Conservation (phyloP, 2,888 invertebrate species). For the Drosophila heteroneura region DNA sequence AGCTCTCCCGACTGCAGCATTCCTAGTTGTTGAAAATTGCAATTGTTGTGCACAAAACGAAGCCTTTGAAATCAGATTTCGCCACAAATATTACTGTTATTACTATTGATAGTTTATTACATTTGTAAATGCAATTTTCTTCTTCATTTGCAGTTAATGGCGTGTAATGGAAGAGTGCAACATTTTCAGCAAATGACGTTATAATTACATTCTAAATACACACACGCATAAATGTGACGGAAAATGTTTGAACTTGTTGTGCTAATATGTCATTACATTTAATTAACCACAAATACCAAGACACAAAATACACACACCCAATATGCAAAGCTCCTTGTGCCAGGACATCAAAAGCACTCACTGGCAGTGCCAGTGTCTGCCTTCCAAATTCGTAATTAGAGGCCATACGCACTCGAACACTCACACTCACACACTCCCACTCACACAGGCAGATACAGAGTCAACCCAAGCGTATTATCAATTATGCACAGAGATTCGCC, state of each 20-base stretch:
- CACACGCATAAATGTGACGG: background rate
- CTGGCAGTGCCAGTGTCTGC: constrained; percentile 4
- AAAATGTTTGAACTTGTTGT: constrained; percentile 57
- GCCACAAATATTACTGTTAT: background rate
- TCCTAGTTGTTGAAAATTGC: background rate
- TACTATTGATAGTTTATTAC: constrained; percentile 1
- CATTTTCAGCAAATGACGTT: constrained; percentile 28
- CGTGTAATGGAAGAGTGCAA: constrained; percentile 11
- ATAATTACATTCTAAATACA: constrained; percentile 21
- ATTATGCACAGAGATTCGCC: constrained; percentile 62
- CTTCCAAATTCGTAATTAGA: constrained; percentile 59
- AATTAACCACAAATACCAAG: constrained; percentile 73
- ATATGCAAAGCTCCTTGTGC: constrained; percentile 17
- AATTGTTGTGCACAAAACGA: constrained; percentile 21
- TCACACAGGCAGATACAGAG: constrained; percentile 1
- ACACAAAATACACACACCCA: background rate
- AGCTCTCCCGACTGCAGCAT: background rate
- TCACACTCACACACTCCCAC: background rate
- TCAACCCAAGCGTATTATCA: constrained; percentile 49
- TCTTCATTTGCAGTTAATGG: constrained; percentile 37
- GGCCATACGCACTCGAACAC: constrained; percentile 9
- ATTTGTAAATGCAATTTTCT: constrained; percentile 47
- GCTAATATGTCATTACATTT: constrained; percentile 72
- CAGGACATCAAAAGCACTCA: constrained; percentile 67
- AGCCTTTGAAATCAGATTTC: constrained; percentile 27